phyloP scores from a whole-genome alignment of 2,797 vertebrate genomes.

The Halcyon badia region DNA sequence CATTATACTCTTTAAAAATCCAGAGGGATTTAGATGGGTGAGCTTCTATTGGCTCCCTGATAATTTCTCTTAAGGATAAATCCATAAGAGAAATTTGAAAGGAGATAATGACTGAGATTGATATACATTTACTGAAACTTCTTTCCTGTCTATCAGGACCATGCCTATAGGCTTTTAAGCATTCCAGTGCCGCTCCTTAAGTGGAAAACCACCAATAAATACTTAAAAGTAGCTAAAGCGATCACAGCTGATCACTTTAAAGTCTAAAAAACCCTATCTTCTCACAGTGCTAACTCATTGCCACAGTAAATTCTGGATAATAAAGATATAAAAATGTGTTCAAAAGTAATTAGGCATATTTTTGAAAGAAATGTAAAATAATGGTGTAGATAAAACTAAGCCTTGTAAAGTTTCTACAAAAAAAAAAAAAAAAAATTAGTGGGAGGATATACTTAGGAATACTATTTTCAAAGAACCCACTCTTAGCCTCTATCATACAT shows the following conservation, averaged over 20 bases:
- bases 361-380: constrained; percentile 16
- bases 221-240: background rate
- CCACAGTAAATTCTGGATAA: background rate
- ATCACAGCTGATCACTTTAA: background rate
- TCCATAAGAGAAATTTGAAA: constrained; percentile 5
- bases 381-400: background rate
- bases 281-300: background rate
- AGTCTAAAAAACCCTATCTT: background rate
- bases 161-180: background rate
- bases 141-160: background rate
- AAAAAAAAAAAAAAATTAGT: background rate
- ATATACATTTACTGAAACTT: background rate
- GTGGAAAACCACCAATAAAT: background rate
- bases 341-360: background rate
- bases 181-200: background rate
- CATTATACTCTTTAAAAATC: constrained; percentile 1
- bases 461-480: background rate
- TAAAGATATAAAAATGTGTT: background rate
- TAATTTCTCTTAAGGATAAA: constrained; percentile 19
- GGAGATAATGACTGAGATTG: background rate
- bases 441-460: background rate
- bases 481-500: background rate
- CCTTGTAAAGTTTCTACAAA: background rate
- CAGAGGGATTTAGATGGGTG: background rate
- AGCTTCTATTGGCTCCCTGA: constrained; percentile 6